A percentile compares a stretch with the other conserved stretches of the same genome.
phyloP scores from a whole-genome alignment of 1,140 invertebrate species.

The Periplaneta americana region DNA sequence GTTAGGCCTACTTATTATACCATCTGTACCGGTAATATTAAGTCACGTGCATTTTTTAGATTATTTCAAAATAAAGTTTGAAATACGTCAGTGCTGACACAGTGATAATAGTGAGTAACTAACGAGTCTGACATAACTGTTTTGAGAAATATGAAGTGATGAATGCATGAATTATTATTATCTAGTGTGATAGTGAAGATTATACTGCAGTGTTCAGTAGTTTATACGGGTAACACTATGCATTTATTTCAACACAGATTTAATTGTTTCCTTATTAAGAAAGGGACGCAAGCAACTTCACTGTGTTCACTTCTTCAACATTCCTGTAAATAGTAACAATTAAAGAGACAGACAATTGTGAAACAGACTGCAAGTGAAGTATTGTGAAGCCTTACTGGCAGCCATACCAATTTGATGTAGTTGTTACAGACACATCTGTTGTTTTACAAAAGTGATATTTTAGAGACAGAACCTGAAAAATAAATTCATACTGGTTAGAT shows the following conservation, averaged over 20 bases:
- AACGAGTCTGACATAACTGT: too few species aligned
- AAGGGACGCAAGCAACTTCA: not conserved
- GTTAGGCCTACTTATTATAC: too few species aligned
- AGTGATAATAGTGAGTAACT: too few species aligned
- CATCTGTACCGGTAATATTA: too few species aligned
- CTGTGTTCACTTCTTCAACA: not conserved
- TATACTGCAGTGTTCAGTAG: not conserved
- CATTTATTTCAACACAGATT: not conserved
- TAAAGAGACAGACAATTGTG: not conserved
- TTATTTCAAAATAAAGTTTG: too few species aligned
- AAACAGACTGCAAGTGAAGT: not conserved
- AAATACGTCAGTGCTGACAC: too few species aligned
- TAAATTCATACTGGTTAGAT: not conserved
- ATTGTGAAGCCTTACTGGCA: not conserved
- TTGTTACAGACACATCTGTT: not conserved
- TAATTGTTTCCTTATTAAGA: not conserved
- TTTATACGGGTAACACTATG: not conserved
- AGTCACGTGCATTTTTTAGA: too few species aligned
- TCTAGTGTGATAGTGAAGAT: too few species aligned
- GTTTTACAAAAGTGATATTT: not conserved
- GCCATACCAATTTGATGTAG: not conserved
- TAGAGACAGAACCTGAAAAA: not conserved
- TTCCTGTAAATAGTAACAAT: not conserved
- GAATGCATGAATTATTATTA: too few species aligned
- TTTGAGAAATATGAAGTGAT: too few species aligned